Conservation (phyloP, 2,888 invertebrate species). For the Mesoligia furuncula region DNA sequence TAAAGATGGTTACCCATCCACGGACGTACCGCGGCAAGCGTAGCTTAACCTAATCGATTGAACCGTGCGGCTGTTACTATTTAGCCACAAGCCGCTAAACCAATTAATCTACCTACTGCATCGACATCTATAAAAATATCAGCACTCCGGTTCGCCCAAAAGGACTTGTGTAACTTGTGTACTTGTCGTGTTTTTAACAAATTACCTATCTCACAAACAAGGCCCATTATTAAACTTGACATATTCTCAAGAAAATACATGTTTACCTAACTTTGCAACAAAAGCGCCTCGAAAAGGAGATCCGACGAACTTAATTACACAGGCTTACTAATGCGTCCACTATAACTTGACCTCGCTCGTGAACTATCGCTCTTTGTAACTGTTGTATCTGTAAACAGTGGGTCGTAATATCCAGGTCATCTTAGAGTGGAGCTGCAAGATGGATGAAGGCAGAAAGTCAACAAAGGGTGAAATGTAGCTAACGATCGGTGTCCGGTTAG, state of each 20-base stretch:
- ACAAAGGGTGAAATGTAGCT: slow-evolving; percentile 69
- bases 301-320: slow-evolving; percentile 65
- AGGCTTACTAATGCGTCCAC: slow-evolving; percentile 58
- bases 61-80: neutral
- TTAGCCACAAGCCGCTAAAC: neutral
- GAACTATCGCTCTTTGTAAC: slow-evolving; percentile 50
- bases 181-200: neutral
- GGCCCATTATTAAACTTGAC: neutral
- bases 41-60: neutral
- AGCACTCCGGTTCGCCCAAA: neutral
- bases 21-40: too few relatives aligned
- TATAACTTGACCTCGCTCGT: slow-evolving; percentile 53
- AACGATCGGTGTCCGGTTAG: slow-evolving; percentile 48
- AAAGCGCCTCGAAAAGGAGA: slow-evolving; percentile 29
- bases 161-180: too few relatives aligned
- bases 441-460: slow-evolving; percentile 59
- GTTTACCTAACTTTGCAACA: slow-evolving; percentile 42
- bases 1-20: neutral
- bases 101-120: neutral
- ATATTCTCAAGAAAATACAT: slow-evolving; percentile 33
- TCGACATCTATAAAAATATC: neutral
- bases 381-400: slow-evolving; percentile 41
- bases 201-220: neutral
- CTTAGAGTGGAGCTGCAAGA: slow-evolving; percentile 58
- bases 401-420: slow-evolving; percentile 54